These are phyloP conservation scores for Himalopsyche tibetana DNA, from an alignment of 2,888 invertebrate genomes.

Conservation along the genomic window DNA sequence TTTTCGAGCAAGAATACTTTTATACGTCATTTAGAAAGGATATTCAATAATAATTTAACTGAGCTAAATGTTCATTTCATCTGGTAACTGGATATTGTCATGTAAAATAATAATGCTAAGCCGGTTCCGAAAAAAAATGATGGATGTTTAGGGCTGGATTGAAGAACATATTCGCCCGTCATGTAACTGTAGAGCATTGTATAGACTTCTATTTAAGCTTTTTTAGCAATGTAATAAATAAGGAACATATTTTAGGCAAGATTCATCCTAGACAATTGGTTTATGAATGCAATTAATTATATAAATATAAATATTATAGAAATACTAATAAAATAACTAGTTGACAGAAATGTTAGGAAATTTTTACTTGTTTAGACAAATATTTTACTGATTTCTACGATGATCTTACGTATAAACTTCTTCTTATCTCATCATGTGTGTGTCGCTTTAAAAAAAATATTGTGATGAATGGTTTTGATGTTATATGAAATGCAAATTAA, in stretches of 20 bases:
- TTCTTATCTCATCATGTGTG: constrained; percentile 64
- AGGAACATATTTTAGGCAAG: constrained; percentile 60
- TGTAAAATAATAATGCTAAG: constrained; percentile 45
- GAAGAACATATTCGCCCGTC: constrained; percentile 44
- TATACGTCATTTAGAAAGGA: too few relatives aligned
- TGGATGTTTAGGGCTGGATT: constrained; percentile 45
- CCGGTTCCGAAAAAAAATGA: constrained; percentile 38
- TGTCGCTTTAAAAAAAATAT: constrained; percentile 65
- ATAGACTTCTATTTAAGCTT: constrained; percentile 62
- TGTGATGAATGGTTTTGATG: constrained; percentile 66
- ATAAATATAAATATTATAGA: constrained; percentile 61
- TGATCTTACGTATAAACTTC: constrained; percentile 63
- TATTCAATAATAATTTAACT: too few relatives aligned
- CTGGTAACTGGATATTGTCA: constrained; percentile 46
- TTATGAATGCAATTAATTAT: constrained; percentile 63
- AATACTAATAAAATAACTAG: constrained; percentile 61
- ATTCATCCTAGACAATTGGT: constrained; percentile 63
- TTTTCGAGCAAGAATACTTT: too few relatives aligned
- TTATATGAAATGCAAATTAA: constrained; percentile 66
- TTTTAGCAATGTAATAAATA: constrained; percentile 62
- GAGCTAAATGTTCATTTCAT: constrained; percentile 42
- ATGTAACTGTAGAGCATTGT: constrained; percentile 59
- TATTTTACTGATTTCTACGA: constrained; percentile 64
- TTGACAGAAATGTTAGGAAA: constrained; percentile 69
- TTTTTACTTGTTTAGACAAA: constrained; percentile 74